Conservation (phyloP, 2,888 invertebrate species). For the Lasioglossum morio region DNA sequence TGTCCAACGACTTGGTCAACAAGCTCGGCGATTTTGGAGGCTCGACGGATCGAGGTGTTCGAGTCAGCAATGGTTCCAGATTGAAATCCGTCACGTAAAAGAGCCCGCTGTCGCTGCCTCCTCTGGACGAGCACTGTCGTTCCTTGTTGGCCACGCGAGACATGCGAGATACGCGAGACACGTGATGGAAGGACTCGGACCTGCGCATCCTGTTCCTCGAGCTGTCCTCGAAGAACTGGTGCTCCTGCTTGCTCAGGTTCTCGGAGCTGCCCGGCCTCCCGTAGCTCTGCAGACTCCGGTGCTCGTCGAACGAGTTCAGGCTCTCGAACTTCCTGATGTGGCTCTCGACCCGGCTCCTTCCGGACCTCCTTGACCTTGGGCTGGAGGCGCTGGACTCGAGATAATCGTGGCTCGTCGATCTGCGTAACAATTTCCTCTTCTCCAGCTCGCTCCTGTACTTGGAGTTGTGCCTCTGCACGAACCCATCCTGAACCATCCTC, state of each 20-base stretch:
- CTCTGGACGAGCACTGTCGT: slow-evolving; percentile 73
- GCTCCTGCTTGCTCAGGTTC: slow-evolving; percentile 57
- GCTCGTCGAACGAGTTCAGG: slow-evolving; percentile 80
- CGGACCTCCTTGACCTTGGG: slow-evolving; percentile 72
- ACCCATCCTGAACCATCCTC: slow-evolving; percentile 40
- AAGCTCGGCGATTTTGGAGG: slow-evolving; percentile 71
- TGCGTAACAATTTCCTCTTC: slow-evolving; percentile 77
- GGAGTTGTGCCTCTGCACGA: slow-evolving; percentile 67
- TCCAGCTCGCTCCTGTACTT: slow-evolving; percentile 77
- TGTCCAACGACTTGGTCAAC: slow-evolving; percentile 91
- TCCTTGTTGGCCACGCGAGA: slow-evolving; percentile 67
- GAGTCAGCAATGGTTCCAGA: slow-evolving; percentile 73
- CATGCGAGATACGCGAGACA: slow-evolving; percentile 74
- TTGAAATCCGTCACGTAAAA: slow-evolving; percentile 81
- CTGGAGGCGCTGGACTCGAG: slow-evolving; percentile 76
- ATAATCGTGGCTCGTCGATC: slow-evolving; percentile 81
- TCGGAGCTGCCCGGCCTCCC: slow-evolving; percentile 56
- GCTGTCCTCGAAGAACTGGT: slow-evolving; percentile 37
- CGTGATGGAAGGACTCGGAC: slow-evolving; percentile 83
- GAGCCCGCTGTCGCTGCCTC: slow-evolving; percentile 84
- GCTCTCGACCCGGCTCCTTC: slow-evolving; percentile 75
- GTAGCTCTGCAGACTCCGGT: slow-evolving; percentile 74
- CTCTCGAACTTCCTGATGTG: slow-evolving; percentile 82
- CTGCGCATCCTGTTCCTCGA: slow-evolving; percentile 74
- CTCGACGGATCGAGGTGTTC: slow-evolving; percentile 65